Evolutionary conservation across 2,888 invertebrate species (phyloP), one percentile per base, ranked within the genome.

Genomic region (Harmothoe impar): DNA sequence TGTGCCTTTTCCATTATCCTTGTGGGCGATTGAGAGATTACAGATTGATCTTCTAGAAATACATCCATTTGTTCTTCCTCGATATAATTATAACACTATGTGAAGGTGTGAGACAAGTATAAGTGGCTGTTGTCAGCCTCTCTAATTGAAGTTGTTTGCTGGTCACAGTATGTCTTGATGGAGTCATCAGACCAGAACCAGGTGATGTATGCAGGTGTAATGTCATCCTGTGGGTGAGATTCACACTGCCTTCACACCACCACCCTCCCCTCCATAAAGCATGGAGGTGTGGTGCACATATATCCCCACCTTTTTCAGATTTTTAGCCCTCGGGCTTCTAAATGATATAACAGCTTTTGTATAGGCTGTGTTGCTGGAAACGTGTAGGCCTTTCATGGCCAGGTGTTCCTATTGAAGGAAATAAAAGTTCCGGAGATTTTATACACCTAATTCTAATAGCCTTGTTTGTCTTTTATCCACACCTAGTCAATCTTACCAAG

Each of bases 171-270:
- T 23, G 17, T 23, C 29, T 72, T 29, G 10, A 29, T 72, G 29
- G 17, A 72, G 29, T 5, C 72, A 72, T 15, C 5, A 15, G 72
- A 72, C 72, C 17, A 29, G 10, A n/a, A 25, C 3, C 72, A 15
- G 72, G 29, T 72, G 72, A 72, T 72, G 25, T 72, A 72, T 72
- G 72, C 25, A 29, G 29, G 29, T 72, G 72, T 72, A 72, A 72
- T 72, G 25, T 72, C 72, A 72, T 72, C 72, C 72, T n/a, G 72
- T 72, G 20, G 3, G n/a, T 7, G 31, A 72, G 72, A 29, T 72
- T 72, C 31, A 72, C n/a, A 15, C 15, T n/a, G 29, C 62, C 1
- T 62, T 62, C 29, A 25, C 5, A 72, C 29, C 29, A 17, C 72
- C 72, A 15, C 5, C 72, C 15, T 29, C 72, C 0, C 7, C 72